A percentile compares a stretch with the other conserved stretches of the same genome.
Conservation (phyloP, 2,113 vertebrate genomes). For the Brachionichthys hirsutus region DNA sequence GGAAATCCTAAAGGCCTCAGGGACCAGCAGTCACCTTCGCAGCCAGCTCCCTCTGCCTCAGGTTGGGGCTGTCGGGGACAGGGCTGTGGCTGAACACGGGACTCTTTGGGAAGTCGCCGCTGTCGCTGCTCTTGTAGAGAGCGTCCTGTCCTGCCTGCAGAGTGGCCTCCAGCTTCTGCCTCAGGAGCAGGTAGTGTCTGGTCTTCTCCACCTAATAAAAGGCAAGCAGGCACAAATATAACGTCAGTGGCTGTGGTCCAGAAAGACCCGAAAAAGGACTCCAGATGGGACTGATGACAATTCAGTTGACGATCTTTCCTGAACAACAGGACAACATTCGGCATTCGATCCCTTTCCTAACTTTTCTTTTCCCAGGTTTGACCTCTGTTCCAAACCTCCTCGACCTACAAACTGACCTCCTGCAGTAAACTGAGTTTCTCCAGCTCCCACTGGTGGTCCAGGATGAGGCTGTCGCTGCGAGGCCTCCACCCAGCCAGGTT, state of each 20-base stretch:
- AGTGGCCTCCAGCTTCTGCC: slow-evolving; percentile 92
- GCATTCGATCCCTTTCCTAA: too few species aligned
- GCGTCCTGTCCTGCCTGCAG: slow-evolving; percentile 84
- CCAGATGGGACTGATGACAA: too few species aligned
- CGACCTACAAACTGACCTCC: slow-evolving; percentile 76
- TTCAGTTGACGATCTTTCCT: too few species aligned
- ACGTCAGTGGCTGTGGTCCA: background rate
- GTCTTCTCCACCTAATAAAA: slow-evolving; percentile 93
- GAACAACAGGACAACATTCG: too few species aligned
- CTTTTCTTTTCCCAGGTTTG: too few species aligned
- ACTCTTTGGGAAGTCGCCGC: slow-evolving; percentile 80
- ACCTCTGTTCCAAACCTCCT: background rate
- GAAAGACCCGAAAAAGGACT: too few species aligned
- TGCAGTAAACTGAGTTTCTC: slow-evolving; percentile 97
- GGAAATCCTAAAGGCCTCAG: background rate
- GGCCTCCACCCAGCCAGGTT: slow-evolving; percentile 97
- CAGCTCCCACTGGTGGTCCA: slow-evolving; percentile 98
- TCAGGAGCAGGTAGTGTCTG: slow-evolving; percentile 93
- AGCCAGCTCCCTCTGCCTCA: slow-evolving; percentile 95
- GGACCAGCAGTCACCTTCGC: slow-evolving; percentile 84
- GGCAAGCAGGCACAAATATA: background rate
- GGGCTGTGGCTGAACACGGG: slow-evolving; percentile 77
- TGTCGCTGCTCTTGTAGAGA: slow-evolving; percentile 82
- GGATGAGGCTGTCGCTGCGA: slow-evolving; percentile 95
- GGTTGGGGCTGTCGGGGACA: slow-evolving; percentile 80